Evolutionary conservation across 2,888 invertebrate genomes (phyloP).

Genomic region (Philhelius pedissequus): DNA sequence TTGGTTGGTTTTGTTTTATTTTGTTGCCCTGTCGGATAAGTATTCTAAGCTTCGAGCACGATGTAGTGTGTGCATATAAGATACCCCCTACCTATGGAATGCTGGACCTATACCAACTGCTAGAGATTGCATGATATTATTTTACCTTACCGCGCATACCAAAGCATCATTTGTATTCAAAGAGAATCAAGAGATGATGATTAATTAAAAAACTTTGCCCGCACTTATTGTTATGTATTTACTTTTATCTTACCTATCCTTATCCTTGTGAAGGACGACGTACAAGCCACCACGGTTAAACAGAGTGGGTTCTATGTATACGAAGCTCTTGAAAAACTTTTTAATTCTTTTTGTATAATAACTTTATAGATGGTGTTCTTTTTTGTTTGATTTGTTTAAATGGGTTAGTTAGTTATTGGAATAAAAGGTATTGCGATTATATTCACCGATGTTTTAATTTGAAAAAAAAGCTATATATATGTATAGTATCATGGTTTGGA

Average conservation of each 20-base stretch:
- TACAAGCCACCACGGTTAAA: neutral
- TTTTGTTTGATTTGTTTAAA: neutral
- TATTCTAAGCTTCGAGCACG: neutral
- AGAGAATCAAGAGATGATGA: conserved; percentile 57
- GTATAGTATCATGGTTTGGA: too few relatives aligned
- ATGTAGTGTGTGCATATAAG: neutral
- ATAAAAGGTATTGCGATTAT: conserved; percentile 3
- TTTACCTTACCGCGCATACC: neutral
- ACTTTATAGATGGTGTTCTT: conserved; percentile 27
- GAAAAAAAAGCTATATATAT: too few relatives aligned
- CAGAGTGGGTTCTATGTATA: too few relatives aligned
- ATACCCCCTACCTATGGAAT: neutral
- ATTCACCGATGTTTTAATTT: too few relatives aligned
- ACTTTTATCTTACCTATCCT: neutral
- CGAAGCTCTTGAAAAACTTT: conserved; percentile 25
- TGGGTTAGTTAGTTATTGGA: neutral
- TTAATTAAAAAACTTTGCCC: conserved; percentile 66
- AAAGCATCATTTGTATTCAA: conserved; percentile 44
- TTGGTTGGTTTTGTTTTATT: neutral
- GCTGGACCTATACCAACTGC: neutral
- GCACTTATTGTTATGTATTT: conserved; percentile 46
- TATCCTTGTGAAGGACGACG: neutral
- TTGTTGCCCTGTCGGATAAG: neutral
- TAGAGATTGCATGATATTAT: neutral
- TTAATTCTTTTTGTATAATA: conserved; percentile 39